Conservation (phyloP, 2,888 invertebrate genomes). For the Amphiduros pacificus region DNA sequence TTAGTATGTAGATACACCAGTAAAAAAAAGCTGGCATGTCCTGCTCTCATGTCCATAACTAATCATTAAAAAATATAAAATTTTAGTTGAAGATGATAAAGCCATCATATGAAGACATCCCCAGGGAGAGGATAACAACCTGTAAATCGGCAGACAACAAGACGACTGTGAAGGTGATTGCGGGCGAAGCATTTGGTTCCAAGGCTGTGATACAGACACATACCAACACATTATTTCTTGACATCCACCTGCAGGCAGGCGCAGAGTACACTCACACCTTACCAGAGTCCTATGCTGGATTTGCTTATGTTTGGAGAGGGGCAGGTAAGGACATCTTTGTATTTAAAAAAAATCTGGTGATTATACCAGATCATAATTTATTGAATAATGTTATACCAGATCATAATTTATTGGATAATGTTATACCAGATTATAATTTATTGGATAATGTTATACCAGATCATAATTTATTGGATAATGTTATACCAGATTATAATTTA, state of each 20-base stretch:
- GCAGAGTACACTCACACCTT: slow-evolving; percentile 33
- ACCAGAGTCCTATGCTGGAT: slow-evolving; percentile 32
- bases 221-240: slow-evolving; percentile 38
- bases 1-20: no score
- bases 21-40: no score
- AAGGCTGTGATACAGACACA: slow-evolving; percentile 36
- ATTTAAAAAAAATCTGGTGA: no score
- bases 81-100: slow-evolving; percentile 35
- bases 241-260: slow-evolving; percentile 35
- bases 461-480: no score
- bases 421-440: no score
- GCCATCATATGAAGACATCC: slow-evolving; percentile 41
- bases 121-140: slow-evolving; percentile 38
- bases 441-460: no score
- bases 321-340: slow-evolving; percentile 34
- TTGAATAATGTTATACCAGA: no score
- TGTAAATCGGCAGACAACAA: slow-evolving; percentile 32
- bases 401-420: no score
- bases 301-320: slow-evolving; percentile 43
- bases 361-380: no score
- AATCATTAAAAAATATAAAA: no score
- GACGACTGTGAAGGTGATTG: slow-evolving; percentile 39
- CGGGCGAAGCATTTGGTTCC: slow-evolving; percentile 38
- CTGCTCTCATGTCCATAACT: no score
- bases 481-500: no score